phyloP scores from a whole-genome alignment of 2,888 invertebrate species.

The Mactromeris polynyma region DNA sequence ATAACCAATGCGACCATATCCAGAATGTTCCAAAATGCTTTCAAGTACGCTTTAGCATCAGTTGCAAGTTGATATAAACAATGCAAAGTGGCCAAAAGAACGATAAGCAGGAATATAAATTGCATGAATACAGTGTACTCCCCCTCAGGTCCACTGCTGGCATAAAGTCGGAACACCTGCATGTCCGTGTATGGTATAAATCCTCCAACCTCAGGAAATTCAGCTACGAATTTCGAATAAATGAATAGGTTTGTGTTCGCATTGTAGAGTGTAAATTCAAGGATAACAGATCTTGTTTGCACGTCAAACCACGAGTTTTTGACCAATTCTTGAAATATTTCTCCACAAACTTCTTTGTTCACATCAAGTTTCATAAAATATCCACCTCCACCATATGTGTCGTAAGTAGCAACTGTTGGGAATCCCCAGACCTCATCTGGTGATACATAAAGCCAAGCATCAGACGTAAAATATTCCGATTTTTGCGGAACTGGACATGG shows the following conservation, averaged over 20 bases:
- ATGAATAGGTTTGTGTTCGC: constrained; percentile 80
- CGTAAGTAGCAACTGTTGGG: constrained; percentile 56
- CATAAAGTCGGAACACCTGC: constrained; percentile 72
- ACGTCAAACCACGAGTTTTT: constrained; percentile 79
- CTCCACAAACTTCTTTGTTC: constrained; percentile 59
- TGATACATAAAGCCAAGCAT: constrained; percentile 59
- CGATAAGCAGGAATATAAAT: constrained; percentile 67
- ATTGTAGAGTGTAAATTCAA: constrained; percentile 84
- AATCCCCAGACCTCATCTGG: constrained; percentile 66
- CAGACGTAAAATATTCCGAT: constrained; percentile 54
- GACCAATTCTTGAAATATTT: constrained; percentile 70
- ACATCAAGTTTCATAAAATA: constrained; percentile 71
- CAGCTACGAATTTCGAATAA: constrained; percentile 76
- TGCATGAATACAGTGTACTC: constrained; percentile 71
- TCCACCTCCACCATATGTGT: constrained; percentile 63
- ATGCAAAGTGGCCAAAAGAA: constrained; percentile 64
- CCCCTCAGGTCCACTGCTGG: constrained; percentile 68
- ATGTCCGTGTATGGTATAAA: constrained; percentile 70
- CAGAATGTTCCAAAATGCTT: constrained; percentile 86
- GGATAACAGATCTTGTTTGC: constrained; percentile 80
- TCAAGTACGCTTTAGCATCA: constrained; percentile 80
- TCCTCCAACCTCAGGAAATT: constrained; percentile 80
- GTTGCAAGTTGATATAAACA: constrained; percentile 64
- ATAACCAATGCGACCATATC: constrained; percentile 85
- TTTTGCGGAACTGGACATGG: constrained; percentile 61